Base-by-base conservation (phyloP, 2,113 vertebrate species). In the Hippocampus zosterae region DNA sequence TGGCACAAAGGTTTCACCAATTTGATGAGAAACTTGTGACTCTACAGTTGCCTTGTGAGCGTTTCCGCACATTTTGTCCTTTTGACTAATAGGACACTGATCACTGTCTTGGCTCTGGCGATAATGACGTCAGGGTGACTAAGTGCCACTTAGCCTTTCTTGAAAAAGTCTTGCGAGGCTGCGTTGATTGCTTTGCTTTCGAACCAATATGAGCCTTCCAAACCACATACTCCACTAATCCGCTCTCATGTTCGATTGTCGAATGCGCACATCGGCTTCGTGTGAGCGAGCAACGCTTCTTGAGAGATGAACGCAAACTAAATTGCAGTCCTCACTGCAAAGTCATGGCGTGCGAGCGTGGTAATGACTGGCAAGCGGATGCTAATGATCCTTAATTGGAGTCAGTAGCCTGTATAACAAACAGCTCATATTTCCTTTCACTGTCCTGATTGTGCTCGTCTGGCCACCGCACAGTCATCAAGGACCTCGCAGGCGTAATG, bases 401-500 rank as follows among this genome's bases (percentile, higher is more conserved):
- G 40, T 42, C 21, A 23, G 41, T 25, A 77, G 72, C 67, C 29
- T 68, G 75, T 53, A 76, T 52, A 55, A 67, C 48, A 61, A 64
- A 71, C 25, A 67, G 18, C 62, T 53, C 25, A 42, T 16, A 11
- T 69, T 64, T 42, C 27, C 62, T 65, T 62, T 69, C 25, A 50
- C 23, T 42, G 13, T 19, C 2, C 41, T 7, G n/a, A 65, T 18
- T 65, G n/a, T 27, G 40, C n/a, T 65, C 23, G 1, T 65, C 15
- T 46, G 33, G 60, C 33, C 60, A 12, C 60, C 7, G 11, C 5
- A 4, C 40, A n/a, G 19, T 64, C 19, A 2, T 7, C 37, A 5
- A 63, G 37, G 61, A 42, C 61, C 40, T n/a, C 5, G 61, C 10
- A 13, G 21, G 21, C 3, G 19, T 40, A 62, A 62, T 21, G 33